A percentile compares a stretch with the other conserved stretches of the same genome.
Conservation (phyloP, 2,888 invertebrate species). For the Sesia bembeciformis region DNA sequence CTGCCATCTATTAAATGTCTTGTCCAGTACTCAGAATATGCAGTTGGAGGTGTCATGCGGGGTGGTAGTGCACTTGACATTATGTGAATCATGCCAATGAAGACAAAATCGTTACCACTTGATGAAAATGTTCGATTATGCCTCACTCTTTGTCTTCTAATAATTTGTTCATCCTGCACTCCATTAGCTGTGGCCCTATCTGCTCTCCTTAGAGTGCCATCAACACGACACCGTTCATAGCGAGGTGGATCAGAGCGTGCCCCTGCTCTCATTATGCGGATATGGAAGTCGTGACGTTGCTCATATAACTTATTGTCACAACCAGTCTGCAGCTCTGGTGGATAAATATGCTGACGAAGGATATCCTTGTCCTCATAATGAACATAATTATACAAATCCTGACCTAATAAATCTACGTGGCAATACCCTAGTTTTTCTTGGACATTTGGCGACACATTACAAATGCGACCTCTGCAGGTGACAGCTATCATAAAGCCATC, state of each 20-base stretch:
- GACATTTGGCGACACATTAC: conserved; percentile 88
- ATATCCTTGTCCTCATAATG: conserved; percentile 88
- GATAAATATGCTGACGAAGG: conserved; percentile 80
- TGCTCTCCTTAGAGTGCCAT: conserved; percentile 76
- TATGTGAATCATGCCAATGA: conserved; percentile 83
- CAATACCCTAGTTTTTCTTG: conserved; percentile 90
- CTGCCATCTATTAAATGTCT: conserved; percentile 91
- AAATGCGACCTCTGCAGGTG: conserved; percentile 86
- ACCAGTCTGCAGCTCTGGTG: conserved; percentile 59
- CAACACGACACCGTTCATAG: conserved; percentile 81
- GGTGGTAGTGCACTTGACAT: conserved; percentile 72
- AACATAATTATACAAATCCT: conserved; percentile 87
- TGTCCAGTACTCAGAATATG: conserved; percentile 90
- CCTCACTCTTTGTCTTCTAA: conserved; percentile 65
- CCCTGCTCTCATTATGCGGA: conserved; percentile 78
- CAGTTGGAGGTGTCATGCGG: conserved; percentile 71
- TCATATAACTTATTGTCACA: conserved; percentile 42
- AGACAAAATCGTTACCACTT: conserved; percentile 78
- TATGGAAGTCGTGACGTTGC: conserved; percentile 71
- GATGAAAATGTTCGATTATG: conserved; percentile 67
- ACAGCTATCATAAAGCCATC: conserved; percentile 88
- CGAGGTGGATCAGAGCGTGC: conserved; percentile 81
- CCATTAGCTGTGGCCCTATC: conserved; percentile 72
- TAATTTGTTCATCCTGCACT: conserved; percentile 66
- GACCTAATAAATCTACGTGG: conserved; percentile 91